Percentiles rank a stretch among this genome's conserved stretches.
Conservation (phyloP, 2,113 vertebrate genomes). For the Corythornis cristatus region DNA sequence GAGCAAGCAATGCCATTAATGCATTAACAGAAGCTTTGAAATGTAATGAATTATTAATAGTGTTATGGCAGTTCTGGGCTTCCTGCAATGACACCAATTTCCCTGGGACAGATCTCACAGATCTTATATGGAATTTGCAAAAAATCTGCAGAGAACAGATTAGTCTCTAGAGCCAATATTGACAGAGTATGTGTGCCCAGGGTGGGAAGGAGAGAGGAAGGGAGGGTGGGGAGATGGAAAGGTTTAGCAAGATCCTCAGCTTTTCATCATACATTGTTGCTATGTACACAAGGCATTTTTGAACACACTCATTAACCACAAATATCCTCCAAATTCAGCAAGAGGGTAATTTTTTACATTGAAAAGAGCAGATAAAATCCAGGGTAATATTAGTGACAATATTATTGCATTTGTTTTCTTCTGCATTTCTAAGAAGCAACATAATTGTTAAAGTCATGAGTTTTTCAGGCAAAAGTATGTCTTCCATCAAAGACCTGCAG, state of each 20-base stretch:
- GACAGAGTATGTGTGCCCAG: neutral
- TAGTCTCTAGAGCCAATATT: constrained; percentile 6
- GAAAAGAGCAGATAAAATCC: neutral
- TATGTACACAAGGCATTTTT: neutral
- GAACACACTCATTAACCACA: neutral
- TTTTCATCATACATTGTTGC: neutral
- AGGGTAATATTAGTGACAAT: neutral
- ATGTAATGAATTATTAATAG: constrained; percentile 5
- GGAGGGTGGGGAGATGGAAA: neutral
- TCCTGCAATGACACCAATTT: neutral
- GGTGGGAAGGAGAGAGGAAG: neutral
- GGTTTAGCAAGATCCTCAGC: neutral
- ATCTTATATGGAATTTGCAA: neutral
- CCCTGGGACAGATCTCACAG: neutral
- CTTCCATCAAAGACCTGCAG: neutral
- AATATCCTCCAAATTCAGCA: neutral
- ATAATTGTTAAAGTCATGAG: neutral
- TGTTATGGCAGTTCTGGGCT: neutral
- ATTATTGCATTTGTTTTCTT: neutral
- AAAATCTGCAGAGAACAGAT: neutral
- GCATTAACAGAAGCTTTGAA: neutral
- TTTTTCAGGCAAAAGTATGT: neutral
- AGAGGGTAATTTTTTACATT: neutral
- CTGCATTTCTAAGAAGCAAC: neutral
- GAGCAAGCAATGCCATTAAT: neutral